A percentile compares a stretch with the other conserved stretches of the same genome.
phyloP scores from a whole-genome alignment of 2,113 vertebrate species.

The Electrona antarctica region DNA sequence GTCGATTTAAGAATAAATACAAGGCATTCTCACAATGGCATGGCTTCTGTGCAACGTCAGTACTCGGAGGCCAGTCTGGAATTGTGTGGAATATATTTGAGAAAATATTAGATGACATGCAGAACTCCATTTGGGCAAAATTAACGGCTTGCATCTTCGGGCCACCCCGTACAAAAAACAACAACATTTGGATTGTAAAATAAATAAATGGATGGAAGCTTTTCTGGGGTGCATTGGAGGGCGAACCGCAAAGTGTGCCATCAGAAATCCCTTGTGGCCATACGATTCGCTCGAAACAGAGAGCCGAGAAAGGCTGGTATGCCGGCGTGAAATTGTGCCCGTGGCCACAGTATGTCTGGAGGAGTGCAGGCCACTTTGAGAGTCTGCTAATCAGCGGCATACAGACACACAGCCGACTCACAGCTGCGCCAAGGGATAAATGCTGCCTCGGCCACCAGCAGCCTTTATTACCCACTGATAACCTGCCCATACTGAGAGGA shows the following conservation, averaged over 20 bases:
- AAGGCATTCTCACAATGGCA: no score
- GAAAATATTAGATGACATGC: no score
- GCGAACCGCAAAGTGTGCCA: constrained; percentile 45
- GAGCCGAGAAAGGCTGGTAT: constrained; percentile 53
- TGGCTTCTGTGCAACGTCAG: no score
- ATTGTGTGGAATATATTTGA: no score
- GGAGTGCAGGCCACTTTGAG: constrained; percentile 67
- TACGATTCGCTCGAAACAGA: constrained; percentile 66
- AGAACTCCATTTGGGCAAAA: no score
- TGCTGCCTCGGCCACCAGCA: constrained; percentile 42
- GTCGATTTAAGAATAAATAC: constrained; percentile 32
- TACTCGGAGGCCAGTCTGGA: no score
- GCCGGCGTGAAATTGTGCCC: constrained; percentile 76
- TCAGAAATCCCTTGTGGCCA: constrained; percentile 53
- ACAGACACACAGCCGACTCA: constrained; percentile 66
- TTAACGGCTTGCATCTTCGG: no score
- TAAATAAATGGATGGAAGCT: constrained; percentile 50
- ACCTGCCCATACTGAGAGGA: constrained; percentile 56
- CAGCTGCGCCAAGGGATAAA: constrained; percentile 74
- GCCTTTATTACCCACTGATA: constrained; percentile 75
- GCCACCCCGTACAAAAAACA: not conserved
- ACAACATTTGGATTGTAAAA: constrained; percentile 29
- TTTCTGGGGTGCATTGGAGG: constrained; percentile 30
- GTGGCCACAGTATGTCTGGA: constrained; percentile 59
- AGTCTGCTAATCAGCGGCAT: constrained; percentile 75